A percentile compares a stretch with the other conserved stretches of the same genome.
Evolutionary conservation across 2,888 invertebrate genomes (phyloP).

Genomic region (Anagyrus pseudococci): DNA sequence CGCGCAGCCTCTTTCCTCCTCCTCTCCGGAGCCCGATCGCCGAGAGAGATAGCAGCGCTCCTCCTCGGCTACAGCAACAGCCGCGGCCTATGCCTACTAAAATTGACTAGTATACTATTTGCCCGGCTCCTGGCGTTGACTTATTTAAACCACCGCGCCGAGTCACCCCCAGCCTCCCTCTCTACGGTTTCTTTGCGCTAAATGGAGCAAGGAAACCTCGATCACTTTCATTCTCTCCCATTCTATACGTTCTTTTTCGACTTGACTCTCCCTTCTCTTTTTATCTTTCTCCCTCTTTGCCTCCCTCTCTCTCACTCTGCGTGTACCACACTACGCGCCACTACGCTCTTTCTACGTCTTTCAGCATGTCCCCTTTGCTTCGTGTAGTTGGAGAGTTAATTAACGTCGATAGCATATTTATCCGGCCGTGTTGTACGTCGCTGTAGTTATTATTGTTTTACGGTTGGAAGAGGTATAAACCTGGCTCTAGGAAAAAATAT

Average conservation of each 20-base stretch:
- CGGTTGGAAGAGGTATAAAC: too few species aligned
- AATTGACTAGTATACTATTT: conserved; percentile 41
- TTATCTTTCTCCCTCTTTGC: too few species aligned
- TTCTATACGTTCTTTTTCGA: background rate
- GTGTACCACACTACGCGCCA: background rate
- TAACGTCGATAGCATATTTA: too few species aligned
- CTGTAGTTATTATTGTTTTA: too few species aligned
- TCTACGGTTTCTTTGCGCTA: background rate
- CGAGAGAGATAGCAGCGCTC: conserved; percentile 30
- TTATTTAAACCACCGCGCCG: conserved; percentile 39
- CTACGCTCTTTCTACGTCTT: background rate
- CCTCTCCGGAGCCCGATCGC: conserved; percentile 23
- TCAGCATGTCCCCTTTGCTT: too few species aligned
- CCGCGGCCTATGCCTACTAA: conserved; percentile 33
- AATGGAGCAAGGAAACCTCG: conserved; percentile 10
- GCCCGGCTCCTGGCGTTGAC: conserved; percentile 34
- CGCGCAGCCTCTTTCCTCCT: conserved; percentile 16
- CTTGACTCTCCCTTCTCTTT: background rate
- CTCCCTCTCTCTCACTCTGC: too few species aligned
- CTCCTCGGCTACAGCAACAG: background rate
- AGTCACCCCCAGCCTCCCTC: background rate
- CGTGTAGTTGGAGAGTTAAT: too few species aligned
- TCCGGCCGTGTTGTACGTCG: too few species aligned
- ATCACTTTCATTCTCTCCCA: conserved; percentile 11
- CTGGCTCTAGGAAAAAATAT: too few species aligned